These are phyloP conservation scores for Styela plicata DNA, from an alignment of 23 tunicate species.

Conservation along the genomic window DNA sequence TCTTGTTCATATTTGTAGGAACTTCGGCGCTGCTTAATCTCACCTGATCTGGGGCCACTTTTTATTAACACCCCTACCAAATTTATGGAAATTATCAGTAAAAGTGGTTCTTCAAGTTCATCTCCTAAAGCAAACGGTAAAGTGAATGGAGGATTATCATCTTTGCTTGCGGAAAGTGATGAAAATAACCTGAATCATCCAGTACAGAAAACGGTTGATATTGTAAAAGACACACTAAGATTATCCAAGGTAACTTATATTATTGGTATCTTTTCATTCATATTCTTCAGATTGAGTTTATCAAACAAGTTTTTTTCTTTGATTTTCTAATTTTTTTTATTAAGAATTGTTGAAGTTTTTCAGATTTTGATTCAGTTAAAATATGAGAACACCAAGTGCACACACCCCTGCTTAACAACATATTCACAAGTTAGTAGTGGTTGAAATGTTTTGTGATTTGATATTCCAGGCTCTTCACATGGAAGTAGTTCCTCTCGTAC, in stretches of 20 bases:
- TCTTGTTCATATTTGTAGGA: conserved; percentile 34
- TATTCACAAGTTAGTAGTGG: too few species aligned
- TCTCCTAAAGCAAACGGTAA: not conserved
- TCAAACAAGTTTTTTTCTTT: too few species aligned
- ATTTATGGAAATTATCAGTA: conserved; percentile 20
- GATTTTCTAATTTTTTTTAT: too few species aligned
- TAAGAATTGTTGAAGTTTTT: too few species aligned
- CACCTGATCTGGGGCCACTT: conserved; percentile 58
- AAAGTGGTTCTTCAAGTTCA: not conserved
- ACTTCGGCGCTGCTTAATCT: conserved; percentile 34
- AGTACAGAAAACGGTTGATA: conserved; percentile 33
- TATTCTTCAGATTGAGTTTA: too few species aligned
- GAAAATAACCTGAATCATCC: conserved; percentile 26
- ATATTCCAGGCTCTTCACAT: conserved; percentile 60
- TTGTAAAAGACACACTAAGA: conserved; percentile 50
- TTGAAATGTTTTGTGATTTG: too few species aligned
- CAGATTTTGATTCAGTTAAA: too few species aligned
- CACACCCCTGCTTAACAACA: too few species aligned
- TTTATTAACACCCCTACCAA: conserved; percentile 57
- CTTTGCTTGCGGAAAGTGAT: not conserved
- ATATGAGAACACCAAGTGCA: too few species aligned
- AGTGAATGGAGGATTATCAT: not conserved
- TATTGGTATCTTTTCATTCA: too few species aligned
- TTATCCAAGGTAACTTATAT: conserved; percentile 55
- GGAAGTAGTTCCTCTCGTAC: conserved; percentile 36